Base-by-base conservation (phyloP, 2,797 vertebrate genomes). In the Sebastolobus alascanus region DNA sequence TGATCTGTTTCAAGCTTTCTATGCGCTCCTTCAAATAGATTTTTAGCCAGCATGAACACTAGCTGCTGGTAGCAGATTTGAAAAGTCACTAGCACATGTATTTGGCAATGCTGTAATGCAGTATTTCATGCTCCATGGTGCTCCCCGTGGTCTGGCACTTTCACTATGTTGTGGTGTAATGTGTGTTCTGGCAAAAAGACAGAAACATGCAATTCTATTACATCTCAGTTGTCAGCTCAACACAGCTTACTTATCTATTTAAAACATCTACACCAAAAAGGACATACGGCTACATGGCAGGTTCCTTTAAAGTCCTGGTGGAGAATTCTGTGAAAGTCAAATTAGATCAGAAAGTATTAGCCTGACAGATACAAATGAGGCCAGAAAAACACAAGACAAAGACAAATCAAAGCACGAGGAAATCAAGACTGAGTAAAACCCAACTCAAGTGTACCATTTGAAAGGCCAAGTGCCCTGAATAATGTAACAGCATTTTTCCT, bases 391-490 rank as follows among this genome's bases (percentile, higher is more conserved):
- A 65, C 33, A 18, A 55, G 76, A 75, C 43, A 50, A 74, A 86
- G 65, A 63, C 52, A 33, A 83, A 82, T 81, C 43, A 82, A 84
- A 79, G 73, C 31, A 35, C 0, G 4, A 63, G 55, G 54, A 77
- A 65, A 85, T 68, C 18, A 50, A 74, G 22, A 68, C 68, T 27
- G 80, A 77, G 33, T 77, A 55, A 79, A 88, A 80, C 37, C 18
- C 10, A 50, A 68, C 75, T 84, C n/a, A 33, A 91, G 80, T 60
- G 86, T 3, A 50, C 8, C 74, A 16, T 88, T 75, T 83, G 55
- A 85, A 84, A 85, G 82, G 84, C 82, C 84, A 77, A 84, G 88
- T 72, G 65, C 43, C 69, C 83, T 87, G 87, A 88, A 90, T 89
- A 84, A 90, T 89, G 75, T 5, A 85, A 67, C 72, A 85, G 79